phyloP scores from a whole-genome alignment of 1,140 invertebrate species.

The Branchinecta lynchi region DNA sequence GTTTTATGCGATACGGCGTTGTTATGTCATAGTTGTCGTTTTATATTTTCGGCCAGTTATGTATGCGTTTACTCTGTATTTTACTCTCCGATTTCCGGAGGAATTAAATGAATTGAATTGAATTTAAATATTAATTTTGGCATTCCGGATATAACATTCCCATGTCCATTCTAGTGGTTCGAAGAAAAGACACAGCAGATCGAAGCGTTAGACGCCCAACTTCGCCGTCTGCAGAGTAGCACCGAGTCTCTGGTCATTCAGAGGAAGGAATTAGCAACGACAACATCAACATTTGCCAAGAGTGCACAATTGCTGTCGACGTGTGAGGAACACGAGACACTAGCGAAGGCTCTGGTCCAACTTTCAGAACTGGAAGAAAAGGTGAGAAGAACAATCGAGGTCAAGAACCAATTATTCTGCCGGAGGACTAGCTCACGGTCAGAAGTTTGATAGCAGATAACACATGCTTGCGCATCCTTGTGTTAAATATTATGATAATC shows the following conservation, averaged over 20 bases:
- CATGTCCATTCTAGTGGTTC: slow-evolving; percentile 66
- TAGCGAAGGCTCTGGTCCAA: slow-evolving; percentile 81
- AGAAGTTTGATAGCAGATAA: too few relatives aligned
- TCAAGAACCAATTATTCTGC: neutral
- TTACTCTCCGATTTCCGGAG: too few relatives aligned
- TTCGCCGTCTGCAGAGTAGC: slow-evolving; percentile 70
- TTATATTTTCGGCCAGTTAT: too few relatives aligned
- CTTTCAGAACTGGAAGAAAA: slow-evolving; percentile 82
- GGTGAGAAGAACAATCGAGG: slow-evolving; percentile 28
- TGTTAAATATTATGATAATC: neutral
- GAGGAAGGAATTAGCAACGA: slow-evolving; percentile 63
- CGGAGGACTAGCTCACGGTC: neutral
- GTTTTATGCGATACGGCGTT: too few relatives aligned
- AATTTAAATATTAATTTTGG: too few relatives aligned
- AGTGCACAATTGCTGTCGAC: slow-evolving; percentile 80
- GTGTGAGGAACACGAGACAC: slow-evolving; percentile 83
- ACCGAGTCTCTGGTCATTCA: slow-evolving; percentile 74
- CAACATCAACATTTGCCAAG: slow-evolving; percentile 66
- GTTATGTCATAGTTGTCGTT: too few relatives aligned
- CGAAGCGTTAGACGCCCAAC: slow-evolving; percentile 74
- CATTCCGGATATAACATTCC: too few relatives aligned
- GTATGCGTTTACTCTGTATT: too few relatives aligned
- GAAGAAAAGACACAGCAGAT: slow-evolving; percentile 86
- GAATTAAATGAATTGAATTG: too few relatives aligned
- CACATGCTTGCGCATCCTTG: neutral